Base-by-base conservation (phyloP, 2,797 vertebrate species). In the Enteromius viviparus region DNA sequence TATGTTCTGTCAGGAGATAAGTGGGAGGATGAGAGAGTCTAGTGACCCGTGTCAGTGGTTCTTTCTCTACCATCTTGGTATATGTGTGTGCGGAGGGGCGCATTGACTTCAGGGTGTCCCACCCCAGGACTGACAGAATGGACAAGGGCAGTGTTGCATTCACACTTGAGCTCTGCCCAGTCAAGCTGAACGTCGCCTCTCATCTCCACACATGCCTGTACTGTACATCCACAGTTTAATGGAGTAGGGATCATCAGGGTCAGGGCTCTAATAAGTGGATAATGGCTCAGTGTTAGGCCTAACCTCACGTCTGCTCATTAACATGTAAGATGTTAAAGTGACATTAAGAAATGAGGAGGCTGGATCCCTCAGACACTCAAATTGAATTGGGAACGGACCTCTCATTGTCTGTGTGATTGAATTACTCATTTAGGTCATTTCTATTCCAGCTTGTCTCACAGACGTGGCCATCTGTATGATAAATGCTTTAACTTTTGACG, bases 111-210 rank as follows among this genome's bases (percentile, higher is more conserved):
- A 74, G 83, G 76, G 80, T 87, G 84, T 86, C 81, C 84, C 78
- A 68, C 89, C 87, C 87, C 79, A 80, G 78, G 88, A 87, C 87
- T 91, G 92, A 91, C 88, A 91, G 92, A 94, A 93, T 89, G 90
- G 91, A 90, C 88, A 90, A 90, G 88, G 92, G 93, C 93, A 92
- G 92, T 92, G 90, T 89, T 87, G 88, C 87, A 86, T 32, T 94
- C 92, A 94, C 93, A 95, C 93, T 91, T 93, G 91, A 93, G 91
- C 90, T 93, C 92, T 93, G 93, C 92, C 90, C 92, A 94, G 90
- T 93, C 93, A 95, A 92, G 93, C 94, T 91, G 94, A 95, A 95
- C 93, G 86, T 88, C 88, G 88, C 89, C 80, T 88, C 86, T 91
- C 91, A 85, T 89, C 87, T 88, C 90, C 87, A 86, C 88, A 89